These are phyloP conservation scores for Carassius gibelio DNA, from an alignment of 2,113 vertebrate genomes.

Conservation along the genomic window DNA sequence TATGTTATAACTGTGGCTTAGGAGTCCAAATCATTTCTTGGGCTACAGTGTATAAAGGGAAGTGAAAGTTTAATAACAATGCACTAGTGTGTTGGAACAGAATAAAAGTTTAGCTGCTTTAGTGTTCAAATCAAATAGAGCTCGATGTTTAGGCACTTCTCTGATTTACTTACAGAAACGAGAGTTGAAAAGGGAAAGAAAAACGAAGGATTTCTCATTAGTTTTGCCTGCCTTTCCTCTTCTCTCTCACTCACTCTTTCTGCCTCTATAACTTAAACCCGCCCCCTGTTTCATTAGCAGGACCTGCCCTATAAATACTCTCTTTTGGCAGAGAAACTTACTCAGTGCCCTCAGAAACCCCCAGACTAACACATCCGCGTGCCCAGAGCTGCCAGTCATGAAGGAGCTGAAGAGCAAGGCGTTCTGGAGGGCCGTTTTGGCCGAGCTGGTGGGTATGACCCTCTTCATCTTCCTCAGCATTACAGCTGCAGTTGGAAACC, in stretches of 20 bases:
- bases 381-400: slow-evolving; percentile 68
- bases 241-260: slow-evolving; percentile 63
- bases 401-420: slow-evolving; percentile 92
- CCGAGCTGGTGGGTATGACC: slow-evolving; percentile 92
- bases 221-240: slow-evolving; percentile 72
- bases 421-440: slow-evolving; percentile 94
- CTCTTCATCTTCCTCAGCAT: slow-evolving; percentile 96
- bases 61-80: background rate
- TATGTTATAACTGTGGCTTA: background rate
- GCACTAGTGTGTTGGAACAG: background rate
- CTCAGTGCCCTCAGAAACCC: slow-evolving; percentile 54
- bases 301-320: slow-evolving; percentile 73
- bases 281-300: slow-evolving; percentile 74
- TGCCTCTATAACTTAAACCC: slow-evolving; percentile 62
- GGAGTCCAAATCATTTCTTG: background rate
- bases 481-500: slow-evolving; percentile 83
- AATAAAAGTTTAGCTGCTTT: background rate
- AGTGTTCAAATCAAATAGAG: background rate
- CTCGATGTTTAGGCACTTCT: background rate
- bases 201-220: slow-evolving; percentile 74
- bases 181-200: background rate
- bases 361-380: background rate
- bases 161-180: background rate
- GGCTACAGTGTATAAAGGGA: background rate
- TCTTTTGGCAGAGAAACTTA: slow-evolving; percentile 63